Evolutionary conservation across 1,140 invertebrate genomes (phyloP).

Genomic region (Yoshiicerus persimilis): DNA sequence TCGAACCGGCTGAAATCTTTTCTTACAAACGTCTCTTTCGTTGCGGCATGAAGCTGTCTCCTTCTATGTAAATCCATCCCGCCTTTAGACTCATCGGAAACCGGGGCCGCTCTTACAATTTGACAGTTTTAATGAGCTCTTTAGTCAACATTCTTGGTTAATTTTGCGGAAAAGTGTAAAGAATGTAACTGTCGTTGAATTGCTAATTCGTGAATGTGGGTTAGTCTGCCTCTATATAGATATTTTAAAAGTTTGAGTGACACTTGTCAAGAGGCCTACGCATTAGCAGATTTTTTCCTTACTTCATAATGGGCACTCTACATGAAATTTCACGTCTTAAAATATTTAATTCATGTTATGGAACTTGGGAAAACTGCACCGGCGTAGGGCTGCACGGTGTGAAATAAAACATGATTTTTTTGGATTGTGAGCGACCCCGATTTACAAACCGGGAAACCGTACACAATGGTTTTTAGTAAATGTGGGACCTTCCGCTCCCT

Average conservation of each 20-base stretch:
- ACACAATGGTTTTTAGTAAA: neutral
- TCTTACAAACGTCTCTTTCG: slow-evolving; percentile 39
- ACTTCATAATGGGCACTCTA: neutral
- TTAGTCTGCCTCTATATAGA: neutral
- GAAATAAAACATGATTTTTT: neutral
- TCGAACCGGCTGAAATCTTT: slow-evolving; percentile 38
- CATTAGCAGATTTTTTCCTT: neutral
- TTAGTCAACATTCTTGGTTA: neutral
- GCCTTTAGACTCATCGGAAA: neutral
- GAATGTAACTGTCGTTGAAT: neutral
- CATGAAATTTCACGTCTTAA: neutral
- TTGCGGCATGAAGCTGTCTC: neutral
- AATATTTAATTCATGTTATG: too few relatives aligned
- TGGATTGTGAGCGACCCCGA: neutral
- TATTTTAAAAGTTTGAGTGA: neutral
- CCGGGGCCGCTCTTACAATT: neutral
- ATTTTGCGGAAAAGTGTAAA: neutral
- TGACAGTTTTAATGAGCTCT: neutral
- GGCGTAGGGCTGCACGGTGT: too few relatives aligned
- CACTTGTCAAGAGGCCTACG: neutral
- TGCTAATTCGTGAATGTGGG: neutral
- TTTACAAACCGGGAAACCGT: neutral
- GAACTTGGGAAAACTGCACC: too few relatives aligned
- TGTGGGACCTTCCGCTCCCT: neutral
- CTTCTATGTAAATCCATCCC: neutral